Conservation (phyloP, 2,888 invertebrate genomes). For the Leucozona laternaria region DNA sequence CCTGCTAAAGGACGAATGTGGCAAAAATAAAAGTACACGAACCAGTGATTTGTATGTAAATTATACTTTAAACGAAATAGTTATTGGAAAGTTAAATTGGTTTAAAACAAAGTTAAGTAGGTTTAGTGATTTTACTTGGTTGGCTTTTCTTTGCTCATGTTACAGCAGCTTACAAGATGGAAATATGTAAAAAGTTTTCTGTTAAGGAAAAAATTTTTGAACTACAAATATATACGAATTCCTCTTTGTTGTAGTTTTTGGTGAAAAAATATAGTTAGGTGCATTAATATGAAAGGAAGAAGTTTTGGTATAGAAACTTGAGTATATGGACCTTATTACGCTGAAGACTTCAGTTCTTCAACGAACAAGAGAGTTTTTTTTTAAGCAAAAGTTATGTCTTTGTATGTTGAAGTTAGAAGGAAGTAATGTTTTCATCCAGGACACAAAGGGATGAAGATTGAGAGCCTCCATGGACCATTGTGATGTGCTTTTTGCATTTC, state of each 20-base stretch:
- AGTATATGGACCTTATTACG: conserved; percentile 3
- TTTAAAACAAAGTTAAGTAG: conserved; percentile 52
- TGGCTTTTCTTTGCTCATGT: conserved; percentile 30
- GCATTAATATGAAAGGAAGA: not conserved
- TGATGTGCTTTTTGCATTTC: too few species aligned
- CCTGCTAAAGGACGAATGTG: conserved; percentile 2
- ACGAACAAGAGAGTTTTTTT: not conserved
- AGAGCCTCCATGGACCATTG: too few species aligned
- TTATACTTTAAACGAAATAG: conserved; percentile 31
- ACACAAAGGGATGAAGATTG: too few species aligned
- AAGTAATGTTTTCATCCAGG: not conserved
- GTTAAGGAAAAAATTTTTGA: not conserved
- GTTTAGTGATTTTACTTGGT: conserved; percentile 47
- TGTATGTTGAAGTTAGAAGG: not conserved
- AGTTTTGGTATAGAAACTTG: conserved; percentile 1
- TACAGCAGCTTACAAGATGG: not conserved
- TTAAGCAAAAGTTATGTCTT: not conserved
- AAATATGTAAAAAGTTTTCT: not conserved
- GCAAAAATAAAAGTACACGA: not conserved
- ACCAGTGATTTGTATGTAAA: conserved; percentile 12
- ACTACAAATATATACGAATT: not conserved
- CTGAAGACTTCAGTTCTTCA: not conserved
- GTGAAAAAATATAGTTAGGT: not conserved
- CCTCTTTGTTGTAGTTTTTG: not conserved
- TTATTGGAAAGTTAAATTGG: conserved; percentile 69